phyloP scores from a whole-genome alignment of 37 sponge, comb jelly and placozoan genomes.

The Axinella damicornis region DNA sequence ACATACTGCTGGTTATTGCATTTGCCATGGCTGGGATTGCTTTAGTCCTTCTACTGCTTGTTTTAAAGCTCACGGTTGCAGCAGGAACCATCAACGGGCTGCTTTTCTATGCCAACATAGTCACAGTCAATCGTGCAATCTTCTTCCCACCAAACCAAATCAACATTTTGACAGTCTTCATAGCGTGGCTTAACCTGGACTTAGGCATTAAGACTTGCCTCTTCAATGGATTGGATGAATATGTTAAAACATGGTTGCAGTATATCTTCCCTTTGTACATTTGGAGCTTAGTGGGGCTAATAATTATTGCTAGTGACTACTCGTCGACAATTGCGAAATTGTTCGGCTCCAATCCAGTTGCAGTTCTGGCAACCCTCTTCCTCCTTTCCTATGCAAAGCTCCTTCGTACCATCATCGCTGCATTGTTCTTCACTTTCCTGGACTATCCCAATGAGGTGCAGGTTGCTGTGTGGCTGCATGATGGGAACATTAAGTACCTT shows the following conservation, averaged over 20 bases:
- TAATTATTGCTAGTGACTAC: neutral
- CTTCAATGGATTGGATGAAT: slow-evolving; percentile 17
- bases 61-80: slow-evolving; percentile 45
- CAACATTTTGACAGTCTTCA: neutral
- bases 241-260: slow-evolving; percentile 33
- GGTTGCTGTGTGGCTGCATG: slow-evolving; percentile 1
- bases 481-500: slow-evolving; percentile 12
- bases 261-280: slow-evolving; percentile 22
- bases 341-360: neutral
- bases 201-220: slow-evolving; percentile 5
- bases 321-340: neutral
- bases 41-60: slow-evolving; percentile 21
- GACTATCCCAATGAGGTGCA: neutral
- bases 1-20: neutral
- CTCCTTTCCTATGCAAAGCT: slow-evolving; percentile 24
- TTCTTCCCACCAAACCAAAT: slow-evolving; percentile 7
- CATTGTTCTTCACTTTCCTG: neutral
- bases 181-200: slow-evolving; percentile 35
- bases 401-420: neutral
- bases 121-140: slow-evolving; percentile 9
- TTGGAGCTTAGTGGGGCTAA: neutral
- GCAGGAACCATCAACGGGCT: slow-evolving; percentile 28
- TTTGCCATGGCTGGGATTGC: slow-evolving; percentile 19
- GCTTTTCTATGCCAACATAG: slow-evolving; percentile 33
- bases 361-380: slow-evolving; percentile 21